These are phyloP conservation scores for Pantelozetes paolii DNA, from an alignment of 2,888 invertebrate species.

Conservation along the genomic window DNA sequence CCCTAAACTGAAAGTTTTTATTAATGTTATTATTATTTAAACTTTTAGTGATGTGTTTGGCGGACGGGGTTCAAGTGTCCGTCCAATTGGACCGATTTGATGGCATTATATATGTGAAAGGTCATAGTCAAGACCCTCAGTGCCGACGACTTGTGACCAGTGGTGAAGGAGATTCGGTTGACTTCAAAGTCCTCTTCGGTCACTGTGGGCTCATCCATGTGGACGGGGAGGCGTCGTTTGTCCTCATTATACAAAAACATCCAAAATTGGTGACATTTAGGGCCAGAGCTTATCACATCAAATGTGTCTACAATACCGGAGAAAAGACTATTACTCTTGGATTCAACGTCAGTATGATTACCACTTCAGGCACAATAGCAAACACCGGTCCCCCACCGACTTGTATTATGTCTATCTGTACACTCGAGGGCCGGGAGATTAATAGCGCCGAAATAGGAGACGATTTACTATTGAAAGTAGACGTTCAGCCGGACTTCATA, in stretches of 20 bases:
- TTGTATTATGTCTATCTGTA: slow-evolving; percentile 85
- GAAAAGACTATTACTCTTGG: slow-evolving; percentile 87
- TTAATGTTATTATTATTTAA: slow-evolving; percentile 50
- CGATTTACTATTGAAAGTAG: slow-evolving; percentile 76
- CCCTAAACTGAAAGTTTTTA: neutral
- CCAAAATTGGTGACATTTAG: slow-evolving; percentile 89
- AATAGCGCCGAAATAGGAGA: slow-evolving; percentile 88
- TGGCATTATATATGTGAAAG: slow-evolving; percentile 86
- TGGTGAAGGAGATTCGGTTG: slow-evolving; percentile 60
- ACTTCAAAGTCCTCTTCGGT: slow-evolving; percentile 83
- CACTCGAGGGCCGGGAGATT: slow-evolving; percentile 78
- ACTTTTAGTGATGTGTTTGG: slow-evolving; percentile 71
- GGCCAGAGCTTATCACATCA: slow-evolving; percentile 92
- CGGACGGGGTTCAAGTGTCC: slow-evolving; percentile 79
- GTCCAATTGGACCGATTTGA: slow-evolving; percentile 68
- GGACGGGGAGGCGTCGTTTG: slow-evolving; percentile 85
- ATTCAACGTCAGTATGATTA: slow-evolving; percentile 91
- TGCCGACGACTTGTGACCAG: slow-evolving; percentile 72
- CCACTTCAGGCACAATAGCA: slow-evolving; percentile 89
- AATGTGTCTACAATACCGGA: slow-evolving; percentile 89
- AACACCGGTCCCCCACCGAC: slow-evolving; percentile 91
- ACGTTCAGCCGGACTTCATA: slow-evolving; percentile 65
- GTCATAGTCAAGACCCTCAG: slow-evolving; percentile 86
- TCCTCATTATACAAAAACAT: slow-evolving; percentile 92
- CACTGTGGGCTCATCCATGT: slow-evolving; percentile 85